Evolutionary conservation across 2,888 invertebrate genomes (phyloP).

Genomic region (Tiliacea citrago): DNA sequence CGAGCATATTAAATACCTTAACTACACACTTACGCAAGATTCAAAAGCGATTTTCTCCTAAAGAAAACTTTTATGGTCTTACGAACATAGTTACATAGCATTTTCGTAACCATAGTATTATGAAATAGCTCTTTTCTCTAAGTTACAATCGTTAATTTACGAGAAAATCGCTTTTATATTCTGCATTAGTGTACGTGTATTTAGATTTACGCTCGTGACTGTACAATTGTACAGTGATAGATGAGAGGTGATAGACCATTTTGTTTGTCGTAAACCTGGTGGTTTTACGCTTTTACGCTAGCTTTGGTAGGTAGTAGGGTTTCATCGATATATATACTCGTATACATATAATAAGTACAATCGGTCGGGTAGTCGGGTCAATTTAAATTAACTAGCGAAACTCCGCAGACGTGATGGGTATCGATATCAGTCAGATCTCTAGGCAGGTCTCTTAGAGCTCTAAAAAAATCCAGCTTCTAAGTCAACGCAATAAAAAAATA

Average conservation of each 20-base stretch:
- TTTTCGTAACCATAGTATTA: background rate
- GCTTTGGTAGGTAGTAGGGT: background rate
- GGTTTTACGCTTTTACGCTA: background rate
- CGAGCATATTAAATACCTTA: background rate
- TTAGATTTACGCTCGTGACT: background rate
- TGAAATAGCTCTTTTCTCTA: background rate
- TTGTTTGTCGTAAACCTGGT: conserved; percentile 2
- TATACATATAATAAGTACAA: no score
- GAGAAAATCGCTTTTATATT: background rate
- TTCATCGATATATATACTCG: background rate
- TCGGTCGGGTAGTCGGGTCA: no score
- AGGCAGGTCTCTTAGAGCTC: no score
- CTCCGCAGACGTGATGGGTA: no score
- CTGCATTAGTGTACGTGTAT: background rate
- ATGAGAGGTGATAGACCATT: no score
- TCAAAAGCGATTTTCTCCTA: background rate
- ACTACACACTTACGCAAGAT: background rate
- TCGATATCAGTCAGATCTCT: no score
- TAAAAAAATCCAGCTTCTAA: no score
- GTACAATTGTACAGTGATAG: background rate
- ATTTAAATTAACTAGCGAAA: no score
- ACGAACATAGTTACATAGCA: background rate
- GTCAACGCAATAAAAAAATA: no score
- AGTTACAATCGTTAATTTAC: background rate
- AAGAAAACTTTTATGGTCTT: background rate